Conservation (phyloP, 2,797 vertebrate species). For the Danio choprae region DNA sequence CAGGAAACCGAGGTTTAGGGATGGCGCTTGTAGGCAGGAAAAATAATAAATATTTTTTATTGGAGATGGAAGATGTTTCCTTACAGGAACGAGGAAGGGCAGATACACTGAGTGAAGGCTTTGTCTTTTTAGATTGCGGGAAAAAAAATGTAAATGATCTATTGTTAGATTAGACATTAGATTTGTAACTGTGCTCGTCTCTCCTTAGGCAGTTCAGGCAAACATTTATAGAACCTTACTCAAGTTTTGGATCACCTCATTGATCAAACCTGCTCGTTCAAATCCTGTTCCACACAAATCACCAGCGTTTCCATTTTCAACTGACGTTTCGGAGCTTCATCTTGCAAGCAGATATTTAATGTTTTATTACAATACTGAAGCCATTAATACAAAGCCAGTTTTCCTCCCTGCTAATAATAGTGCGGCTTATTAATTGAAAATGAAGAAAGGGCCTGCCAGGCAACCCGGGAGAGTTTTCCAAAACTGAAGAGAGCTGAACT, state of each 20-base stretch:
- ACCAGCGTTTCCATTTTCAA: slow-evolving; percentile 28
- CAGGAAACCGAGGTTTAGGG: slow-evolving; percentile 56
- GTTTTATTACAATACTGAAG: slow-evolving; percentile 70
- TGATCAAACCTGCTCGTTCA: slow-evolving; percentile 48
- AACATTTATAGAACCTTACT: slow-evolving; percentile 48
- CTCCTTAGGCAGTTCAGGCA: slow-evolving; percentile 51
- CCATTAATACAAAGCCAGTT: slow-evolving; percentile 71
- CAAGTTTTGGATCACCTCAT: slow-evolving; percentile 40
- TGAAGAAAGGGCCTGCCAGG: slow-evolving; percentile 72
- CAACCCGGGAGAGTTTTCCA: slow-evolving; percentile 71
- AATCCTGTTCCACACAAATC: slow-evolving; percentile 46
- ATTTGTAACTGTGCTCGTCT: slow-evolving; percentile 29
- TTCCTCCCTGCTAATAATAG: slow-evolving; percentile 77
- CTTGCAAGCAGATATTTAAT: slow-evolving; percentile 60
- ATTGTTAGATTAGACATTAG: slow-evolving; percentile 44
- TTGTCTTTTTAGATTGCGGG: slow-evolving; percentile 44
- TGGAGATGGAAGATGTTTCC: slow-evolving; percentile 44
- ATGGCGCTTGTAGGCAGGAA: slow-evolving; percentile 50
- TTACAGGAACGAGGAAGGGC: slow-evolving; percentile 52
- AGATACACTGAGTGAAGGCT: not conserved
- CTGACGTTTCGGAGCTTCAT: slow-evolving; percentile 29
- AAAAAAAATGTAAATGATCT: slow-evolving; percentile 40
- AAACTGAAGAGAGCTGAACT: slow-evolving; percentile 59
- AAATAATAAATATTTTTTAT: slow-evolving; percentile 49
- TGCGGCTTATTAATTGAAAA: slow-evolving; percentile 73